A percentile compares a stretch with the other conserved stretches of the same genome.
These are phyloP conservation scores for Apotomis betuletana DNA, from an alignment of 2,888 invertebrate species.

Conservation along the genomic window DNA sequence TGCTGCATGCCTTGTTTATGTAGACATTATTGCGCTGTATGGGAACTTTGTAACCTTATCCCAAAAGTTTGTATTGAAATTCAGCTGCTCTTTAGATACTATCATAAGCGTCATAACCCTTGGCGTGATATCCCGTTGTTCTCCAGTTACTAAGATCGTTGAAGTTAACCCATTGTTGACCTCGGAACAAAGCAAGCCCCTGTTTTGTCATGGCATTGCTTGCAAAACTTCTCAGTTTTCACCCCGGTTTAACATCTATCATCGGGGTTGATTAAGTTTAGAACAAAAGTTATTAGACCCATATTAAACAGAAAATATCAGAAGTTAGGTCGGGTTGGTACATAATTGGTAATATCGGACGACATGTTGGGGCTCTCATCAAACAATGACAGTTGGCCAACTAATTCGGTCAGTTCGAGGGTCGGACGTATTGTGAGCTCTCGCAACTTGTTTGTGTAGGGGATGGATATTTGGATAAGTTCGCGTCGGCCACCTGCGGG, in stretches of 20 bases:
- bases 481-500: conserved; percentile 16
- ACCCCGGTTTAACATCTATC: neutral
- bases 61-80: too few species aligned
- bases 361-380: conserved; percentile 36
- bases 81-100: too few species aligned
- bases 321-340: conserved; percentile 13
- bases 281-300: conserved; percentile 30
- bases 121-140: too few species aligned
- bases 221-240: conserved; percentile 18
- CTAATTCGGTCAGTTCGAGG: conserved; percentile 26
- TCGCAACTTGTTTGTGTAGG: conserved; percentile 20
- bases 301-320: conserved; percentile 29
- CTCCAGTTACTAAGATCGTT: too few species aligned
- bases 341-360: conserved; percentile 38
- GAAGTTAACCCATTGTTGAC: conserved; percentile 30
- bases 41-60: too few species aligned
- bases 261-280: conserved; percentile 16
- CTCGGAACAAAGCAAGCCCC: conserved; percentile 28
- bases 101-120: too few species aligned
- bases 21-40: too few species aligned
- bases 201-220: conserved; percentile 38
- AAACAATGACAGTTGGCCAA: conserved; percentile 41
- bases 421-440: conserved; percentile 24
- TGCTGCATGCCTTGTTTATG: too few species aligned
- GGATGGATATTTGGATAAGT: conserved; percentile 1